Evolutionary conservation across 2,888 invertebrate species (phyloP), one percentile per base, ranked within the genome.

Genomic region (Papilio elwesi): DNA sequence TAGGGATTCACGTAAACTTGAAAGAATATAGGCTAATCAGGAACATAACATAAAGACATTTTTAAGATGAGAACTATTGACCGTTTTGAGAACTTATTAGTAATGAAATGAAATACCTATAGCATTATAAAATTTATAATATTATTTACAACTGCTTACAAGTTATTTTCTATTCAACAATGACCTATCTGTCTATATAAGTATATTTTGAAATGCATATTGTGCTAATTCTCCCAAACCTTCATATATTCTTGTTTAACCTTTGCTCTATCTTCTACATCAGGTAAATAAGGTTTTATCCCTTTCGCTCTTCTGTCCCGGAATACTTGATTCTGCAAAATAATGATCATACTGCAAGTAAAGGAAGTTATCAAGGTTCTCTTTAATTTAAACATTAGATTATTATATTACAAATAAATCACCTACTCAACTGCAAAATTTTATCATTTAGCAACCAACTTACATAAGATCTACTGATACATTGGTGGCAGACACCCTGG

Each of bases 241-340:
- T 92, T 89, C 76, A 95, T 84, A 82, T 94, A 95, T 75, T 96
- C 95, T 36, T 87, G 90, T 86, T 96, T 97, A 26, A 97, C 94
- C 79, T 90, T 87, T 2, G 93, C 95, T 74, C 97, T 94, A 12
- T 98, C 97, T 79, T 96, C 96, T 0, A 95, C 87, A 43, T 95
- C 92, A 0, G 98, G 98, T 75, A 98, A 78, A 74, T 93, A 85
- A 0, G 98, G 98, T 8, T 80, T 81, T 10, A 97, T 93, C 15
- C 97, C 97, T 80, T 94, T 94, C 0, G 87, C 84, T 80, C 93
- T 94, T 71, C 97, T 94, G 6, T 96, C 95, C 16, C 81, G 81
- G 71, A 87, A 91, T 0, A 97, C 93, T 78, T 92, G 89, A 74
- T 93, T 93, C 97, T 97, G 83, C 47, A 48, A 59, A 71, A 48